Evolutionary conservation across 2,888 invertebrate genomes (phyloP).

Genomic region (Leptopterna dolabrata): DNA sequence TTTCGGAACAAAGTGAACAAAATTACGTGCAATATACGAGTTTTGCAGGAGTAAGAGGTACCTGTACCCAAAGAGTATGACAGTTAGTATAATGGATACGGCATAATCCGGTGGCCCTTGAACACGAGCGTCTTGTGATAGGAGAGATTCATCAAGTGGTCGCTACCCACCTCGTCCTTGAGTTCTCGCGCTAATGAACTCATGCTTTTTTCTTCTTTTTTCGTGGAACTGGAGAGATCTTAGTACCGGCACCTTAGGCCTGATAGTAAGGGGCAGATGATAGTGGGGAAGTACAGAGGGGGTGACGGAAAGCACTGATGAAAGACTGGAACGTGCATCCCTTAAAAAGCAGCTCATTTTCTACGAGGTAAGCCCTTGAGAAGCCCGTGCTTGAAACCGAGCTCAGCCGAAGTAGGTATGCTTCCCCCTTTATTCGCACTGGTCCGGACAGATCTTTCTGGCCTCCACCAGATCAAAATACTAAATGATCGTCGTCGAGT

Average conservation of each 20-base stretch:
- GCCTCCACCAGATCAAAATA: no score
- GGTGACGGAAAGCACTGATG: background rate
- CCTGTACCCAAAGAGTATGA: background rate
- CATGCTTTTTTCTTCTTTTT: background rate
- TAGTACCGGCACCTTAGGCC: background rate
- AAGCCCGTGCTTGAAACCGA: background rate
- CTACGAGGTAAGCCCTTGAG: background rate
- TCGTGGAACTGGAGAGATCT: background rate
- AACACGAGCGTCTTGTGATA: background rate
- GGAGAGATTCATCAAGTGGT: background rate
- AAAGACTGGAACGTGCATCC: conserved; percentile 6
- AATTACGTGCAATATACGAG: no score
- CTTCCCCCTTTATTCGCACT: background rate
- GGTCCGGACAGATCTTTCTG: background rate
- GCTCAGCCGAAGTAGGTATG: background rate
- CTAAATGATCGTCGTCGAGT: no score
- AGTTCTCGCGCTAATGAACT: background rate
- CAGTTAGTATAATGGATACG: background rate
- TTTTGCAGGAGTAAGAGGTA: no score
- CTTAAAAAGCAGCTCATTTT: background rate
- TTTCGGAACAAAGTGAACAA: no score
- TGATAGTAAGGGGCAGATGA: background rate
- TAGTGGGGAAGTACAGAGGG: background rate
- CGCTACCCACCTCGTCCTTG: background rate
- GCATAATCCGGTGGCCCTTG: background rate